Conservation (phyloP, 2,888 invertebrate genomes). For the Cartodere bifasciata region DNA sequence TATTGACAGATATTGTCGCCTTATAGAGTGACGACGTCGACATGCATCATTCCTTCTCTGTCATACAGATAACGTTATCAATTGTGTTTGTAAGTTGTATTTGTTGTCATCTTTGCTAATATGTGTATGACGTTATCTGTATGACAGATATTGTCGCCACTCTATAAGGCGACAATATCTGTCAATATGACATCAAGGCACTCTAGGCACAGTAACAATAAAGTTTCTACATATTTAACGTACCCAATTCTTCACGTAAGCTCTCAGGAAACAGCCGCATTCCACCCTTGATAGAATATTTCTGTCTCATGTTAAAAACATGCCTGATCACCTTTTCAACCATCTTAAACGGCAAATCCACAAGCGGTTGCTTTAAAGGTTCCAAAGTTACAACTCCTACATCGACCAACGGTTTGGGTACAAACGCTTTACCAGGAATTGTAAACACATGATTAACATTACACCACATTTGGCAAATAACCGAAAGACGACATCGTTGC, state of each 20-base stretch:
- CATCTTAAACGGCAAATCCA: slow-evolving; percentile 61
- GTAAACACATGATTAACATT: slow-evolving; percentile 69
- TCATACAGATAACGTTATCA: too few relatives aligned
- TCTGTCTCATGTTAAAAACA: slow-evolving; percentile 80
- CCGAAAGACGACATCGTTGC: slow-evolving; percentile 78
- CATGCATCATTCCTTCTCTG: too few relatives aligned
- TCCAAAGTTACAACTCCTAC: slow-evolving; percentile 86
- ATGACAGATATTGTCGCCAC: too few relatives aligned
- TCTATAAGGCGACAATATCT: too few relatives aligned
- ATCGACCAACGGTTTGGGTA: slow-evolving; percentile 93
- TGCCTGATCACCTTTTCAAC: slow-evolving; percentile 83
- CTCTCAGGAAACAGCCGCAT: slow-evolving; percentile 66
- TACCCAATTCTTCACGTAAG: slow-evolving; percentile 48
- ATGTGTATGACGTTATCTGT: neutral
- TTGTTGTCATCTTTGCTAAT: too few relatives aligned
- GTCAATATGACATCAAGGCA: too few relatives aligned
- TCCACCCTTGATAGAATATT: slow-evolving; percentile 58
- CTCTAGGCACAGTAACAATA: slow-evolving; percentile 3
- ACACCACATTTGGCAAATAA: slow-evolving; percentile 93
- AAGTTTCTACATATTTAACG: slow-evolving; percentile 15
- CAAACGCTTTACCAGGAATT: slow-evolving; percentile 81
- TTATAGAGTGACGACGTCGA: too few relatives aligned
- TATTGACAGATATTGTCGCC: too few relatives aligned
- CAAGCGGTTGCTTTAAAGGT: slow-evolving; percentile 61
- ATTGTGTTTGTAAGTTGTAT: too few relatives aligned